Base-by-base conservation (phyloP, 2,113 vertebrate species). In the Nettapus auritus region DNA sequence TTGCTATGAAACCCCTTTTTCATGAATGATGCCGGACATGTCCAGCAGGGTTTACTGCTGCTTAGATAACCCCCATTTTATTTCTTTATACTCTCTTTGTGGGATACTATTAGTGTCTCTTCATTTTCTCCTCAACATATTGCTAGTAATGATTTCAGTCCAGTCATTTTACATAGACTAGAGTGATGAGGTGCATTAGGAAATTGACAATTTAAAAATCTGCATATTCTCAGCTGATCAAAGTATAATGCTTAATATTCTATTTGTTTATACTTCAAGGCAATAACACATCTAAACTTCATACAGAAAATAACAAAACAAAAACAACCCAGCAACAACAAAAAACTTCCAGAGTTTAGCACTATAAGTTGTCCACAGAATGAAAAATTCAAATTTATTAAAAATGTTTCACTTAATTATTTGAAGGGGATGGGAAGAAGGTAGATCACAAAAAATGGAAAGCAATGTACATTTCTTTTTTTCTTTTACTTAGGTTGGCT, bases 401-500 rank as follows among this genome's bases (percentile, higher is more conserved):
- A 79, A 55, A 33, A 12, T 55, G 11, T 12, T 86, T 62, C 9
- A 22, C 15, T 52, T 74, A 42, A 13, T 6, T 77, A 77, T 85
- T 70, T 56, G 6, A 22, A 34, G 13, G 6, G 3, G 44, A 2
- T 62, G 5, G 23, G 18, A 78, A 67, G 18, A 52, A 48, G 17
- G 3, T 19, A 44, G 2, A 9, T 94, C 56, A 85, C 28, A 44
- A 38, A 64, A 25, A 29, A 3, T 38, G 74, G 91, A 57, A 92
- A 66, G 17, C 14, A 44, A 67, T 40, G 83, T 82, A 21, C 38
- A 55, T 85, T 78, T 96, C 11, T 97, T 97, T 52, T 82, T 98
- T 97, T 86, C 86, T 52, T 96, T 96, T 73, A 91, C 86, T 77
- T 97, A 99, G 99, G 99, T 90, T 99, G 99, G 99, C 40, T 99